Conservation (phyloP, 35 echinoderm and acorn worm species). For the Diadema setosum region DNA sequence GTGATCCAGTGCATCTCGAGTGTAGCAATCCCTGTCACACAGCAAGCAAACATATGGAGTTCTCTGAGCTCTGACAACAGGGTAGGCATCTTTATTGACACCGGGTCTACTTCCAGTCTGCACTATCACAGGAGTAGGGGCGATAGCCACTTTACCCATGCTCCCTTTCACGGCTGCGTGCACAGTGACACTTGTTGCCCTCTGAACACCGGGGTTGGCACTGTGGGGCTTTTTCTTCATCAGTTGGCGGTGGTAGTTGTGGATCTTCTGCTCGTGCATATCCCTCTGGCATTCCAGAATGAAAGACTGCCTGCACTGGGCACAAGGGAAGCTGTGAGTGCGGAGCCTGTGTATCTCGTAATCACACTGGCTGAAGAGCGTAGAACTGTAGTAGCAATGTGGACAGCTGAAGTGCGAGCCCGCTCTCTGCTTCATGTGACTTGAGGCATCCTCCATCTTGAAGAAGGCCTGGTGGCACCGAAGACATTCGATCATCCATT, state of each 20-base stretch:
- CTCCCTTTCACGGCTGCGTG: neutral
- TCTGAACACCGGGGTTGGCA: neutral
- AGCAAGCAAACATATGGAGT: slow-evolving; percentile 20
- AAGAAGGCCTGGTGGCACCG: slow-evolving; percentile 17
- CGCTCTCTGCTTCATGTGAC: neutral
- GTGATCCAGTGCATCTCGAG: neutral
- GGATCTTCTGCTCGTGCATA: slow-evolving; percentile 12
- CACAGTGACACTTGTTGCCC: neutral
- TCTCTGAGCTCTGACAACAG: neutral
- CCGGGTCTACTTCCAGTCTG: neutral
- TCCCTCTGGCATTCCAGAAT: neutral
- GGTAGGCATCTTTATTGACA: neutral
- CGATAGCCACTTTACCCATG: neutral
- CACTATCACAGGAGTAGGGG: neutral
- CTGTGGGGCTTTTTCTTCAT: neutral
- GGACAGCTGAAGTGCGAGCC: slow-evolving; percentile 2
- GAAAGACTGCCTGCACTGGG: slow-evolving; percentile 11
- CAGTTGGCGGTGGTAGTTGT: neutral
- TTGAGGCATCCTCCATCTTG: slow-evolving; percentile 1
- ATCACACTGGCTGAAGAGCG: slow-evolving; percentile 8
- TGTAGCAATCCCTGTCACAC: slow-evolving; percentile 16
- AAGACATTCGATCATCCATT: slow-evolving; percentile 13
- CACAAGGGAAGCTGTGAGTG: neutral
- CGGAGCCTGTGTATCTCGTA: slow-evolving; percentile 10
- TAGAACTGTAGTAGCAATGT: neutral